Evolutionary conservation across 2,888 invertebrate genomes (phyloP).

Genomic region (Pyrochroa serraticornis): DNA sequence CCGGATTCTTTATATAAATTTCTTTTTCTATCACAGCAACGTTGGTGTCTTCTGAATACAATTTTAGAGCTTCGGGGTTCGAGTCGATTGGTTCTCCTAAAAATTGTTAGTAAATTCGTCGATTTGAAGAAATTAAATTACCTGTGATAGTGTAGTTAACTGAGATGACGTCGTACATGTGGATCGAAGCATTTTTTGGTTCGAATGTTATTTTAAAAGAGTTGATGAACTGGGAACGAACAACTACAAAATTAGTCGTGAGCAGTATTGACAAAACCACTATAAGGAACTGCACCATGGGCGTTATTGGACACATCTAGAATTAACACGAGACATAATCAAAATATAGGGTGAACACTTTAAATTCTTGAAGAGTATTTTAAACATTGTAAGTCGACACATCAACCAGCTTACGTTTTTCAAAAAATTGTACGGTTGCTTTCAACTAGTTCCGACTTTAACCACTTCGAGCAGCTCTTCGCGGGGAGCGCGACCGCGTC

Average conservation of each 20-base stretch:
- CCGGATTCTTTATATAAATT: constrained; percentile 13
- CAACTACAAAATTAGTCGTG: constrained; percentile 43
- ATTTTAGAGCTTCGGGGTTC: constrained; percentile 8
- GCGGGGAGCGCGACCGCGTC: too few species aligned
- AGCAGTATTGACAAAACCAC: constrained; percentile 45
- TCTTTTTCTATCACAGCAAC: constrained; percentile 24
- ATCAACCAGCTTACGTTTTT: too few species aligned
- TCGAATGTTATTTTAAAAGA: constrained; percentile 43
- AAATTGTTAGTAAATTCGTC: not conserved
- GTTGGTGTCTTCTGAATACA: constrained; percentile 24
- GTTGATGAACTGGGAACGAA: constrained; percentile 25
- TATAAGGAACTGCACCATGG: constrained; percentile 47
- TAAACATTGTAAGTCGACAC: too few species aligned
- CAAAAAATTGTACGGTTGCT: too few species aligned
- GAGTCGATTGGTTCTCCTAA: constrained; percentile 1
- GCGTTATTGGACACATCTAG: constrained; percentile 54
- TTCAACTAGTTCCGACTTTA: too few species aligned
- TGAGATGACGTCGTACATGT: constrained; percentile 45
- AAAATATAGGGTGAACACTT: too few species aligned
- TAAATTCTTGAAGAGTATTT: too few species aligned
- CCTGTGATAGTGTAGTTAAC: constrained; percentile 40
- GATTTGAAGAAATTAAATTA: constrained; percentile 1
- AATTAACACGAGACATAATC: constrained; percentile 32
- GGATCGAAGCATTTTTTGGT: constrained; percentile 41
- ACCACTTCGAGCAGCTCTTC: too few species aligned